Evolutionary conservation across 2,113 vertebrate species (phyloP), one percentile per base, ranked within the genome.

Genomic region (Vanacampus margaritifer): DNA sequence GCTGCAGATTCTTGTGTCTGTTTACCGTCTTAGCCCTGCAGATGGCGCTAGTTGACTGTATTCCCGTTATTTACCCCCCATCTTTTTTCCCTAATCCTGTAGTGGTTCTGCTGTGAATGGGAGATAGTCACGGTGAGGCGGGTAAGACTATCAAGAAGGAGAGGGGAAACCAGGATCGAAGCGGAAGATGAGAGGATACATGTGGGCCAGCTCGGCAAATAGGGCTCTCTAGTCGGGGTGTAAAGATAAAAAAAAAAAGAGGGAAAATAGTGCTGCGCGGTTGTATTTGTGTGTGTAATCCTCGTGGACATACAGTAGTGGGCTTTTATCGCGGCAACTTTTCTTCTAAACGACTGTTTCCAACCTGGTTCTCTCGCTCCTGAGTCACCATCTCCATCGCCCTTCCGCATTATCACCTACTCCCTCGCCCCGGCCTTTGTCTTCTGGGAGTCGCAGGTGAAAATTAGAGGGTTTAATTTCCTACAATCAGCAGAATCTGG

Each of bases 101-200:
- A 61, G 79, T 32, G 37, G 75, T 82, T 89, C 88, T 93, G 92
- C 88, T 93, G 92, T 86, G 79, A 78, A 80, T 35, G 69, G 72
- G 71, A 90, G 90, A 91, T 91, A 91, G 91, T 91, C 92, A 92
- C 87, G 89, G 84, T 91, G 73, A n/a, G 72, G 81, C 60, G 79
- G 76, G 84, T 89, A 90, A 91, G 86, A 87, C 83, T 86, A 87
- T 93, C 88, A 91, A 78, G 76, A 73, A 78, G 84, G 84, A 82
- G 81, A 79, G 79, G 78, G n/a, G 78, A 86, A 84, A 84, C 77
- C 72, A 72, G 72, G 88, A 83, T 79, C 45, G 28, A 74, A 76
- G 67, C 66, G 68, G 74, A 84, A 85, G 80, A 86, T 84, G 84
- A 77, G 82, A 81, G 85, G 85, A 86, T 86, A 82, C 80, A 87